Base-by-base conservation (phyloP, 2,888 invertebrate genomes). In the Drosophila birchii region DNA sequence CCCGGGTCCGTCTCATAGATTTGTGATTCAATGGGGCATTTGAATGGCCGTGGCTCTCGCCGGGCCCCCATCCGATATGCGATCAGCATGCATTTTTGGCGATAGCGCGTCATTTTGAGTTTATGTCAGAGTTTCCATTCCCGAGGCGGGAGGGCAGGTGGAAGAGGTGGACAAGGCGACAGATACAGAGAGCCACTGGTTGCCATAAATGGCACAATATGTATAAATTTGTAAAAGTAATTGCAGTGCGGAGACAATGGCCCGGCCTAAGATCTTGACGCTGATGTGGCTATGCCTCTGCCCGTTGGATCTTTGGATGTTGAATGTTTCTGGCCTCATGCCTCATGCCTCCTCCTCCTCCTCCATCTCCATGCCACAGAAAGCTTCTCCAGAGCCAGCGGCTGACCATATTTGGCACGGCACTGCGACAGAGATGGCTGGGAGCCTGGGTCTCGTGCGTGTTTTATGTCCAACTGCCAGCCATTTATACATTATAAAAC, bases 151-250 rank as follows among this genome's bases (percentile, higher is more conserved):
- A n/a, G 0, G 6, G 12, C n/a, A n/a, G 12, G 12, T 16, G 8
- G 11, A 12, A 1, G 32, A 26, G 76, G 45, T 20, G 41, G 82
- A 85, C 79, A 78, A 78, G 78, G 83, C 80, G 80, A 83, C 54
- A 45, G 55, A 57, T 70, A 54, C 56, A 54, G 75, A 60, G 53
- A 81, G 82, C 82, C 89, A 85, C 86, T 81, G 80, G 78, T 75
- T 82, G 72, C 86, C 86, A 87, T 86, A 89, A 88, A 86, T 82
- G 89, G 86, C 80, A 87, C 86, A 89, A 88, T 88, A 86, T 90
- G 88, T 91, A 91, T 91, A 91, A 91, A 91, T 91, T 91, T 91
- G 91, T 91, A 90, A 91, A 91, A 91, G 90, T 91, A 91, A 91
- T 91, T 91, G 91, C 86, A 83, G 79, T 74, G 64, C 67, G 59